These are phyloP conservation scores for Hyles euphorbiae DNA, from an alignment of 1,140 invertebrate species.

Conservation along the genomic window DNA sequence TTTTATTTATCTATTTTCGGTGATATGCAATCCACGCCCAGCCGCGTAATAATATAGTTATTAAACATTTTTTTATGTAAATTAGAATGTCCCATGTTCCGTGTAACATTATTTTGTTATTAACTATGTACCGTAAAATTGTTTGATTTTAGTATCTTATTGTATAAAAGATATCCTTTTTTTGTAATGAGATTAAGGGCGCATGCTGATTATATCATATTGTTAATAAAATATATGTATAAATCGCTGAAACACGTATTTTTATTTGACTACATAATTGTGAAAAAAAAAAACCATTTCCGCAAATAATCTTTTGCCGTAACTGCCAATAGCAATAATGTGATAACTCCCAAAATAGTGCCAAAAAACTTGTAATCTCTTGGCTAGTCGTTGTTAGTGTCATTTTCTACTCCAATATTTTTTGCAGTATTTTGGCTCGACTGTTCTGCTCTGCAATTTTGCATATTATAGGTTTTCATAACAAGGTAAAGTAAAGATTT, in stretches of 20 bases:
- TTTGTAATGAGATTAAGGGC: constrained; percentile 59
- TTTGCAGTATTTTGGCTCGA: too few species aligned
- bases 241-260: constrained; percentile 49
- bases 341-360: too few species aligned
- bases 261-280: constrained; percentile 21
- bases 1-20: too few species aligned
- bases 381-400: too few species aligned
- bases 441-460: too few species aligned
- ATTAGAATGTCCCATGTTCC: constrained; percentile 60
- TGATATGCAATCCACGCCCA: not conserved
- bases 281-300: not conserved
- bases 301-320: too few species aligned
- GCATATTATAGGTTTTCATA: too few species aligned
- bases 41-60: not conserved
- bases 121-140: constrained; percentile 33
- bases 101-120: constrained; percentile 49
- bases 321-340: too few species aligned
- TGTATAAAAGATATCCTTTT: constrained; percentile 54
- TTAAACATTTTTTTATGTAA: constrained; percentile 45
- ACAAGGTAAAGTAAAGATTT: too few species aligned
- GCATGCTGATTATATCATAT: constrained; percentile 72
- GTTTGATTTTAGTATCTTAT: constrained; percentile 57
- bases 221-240: constrained; percentile 74
- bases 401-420: too few species aligned
- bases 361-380: too few species aligned